Evolutionary conservation across 2,797 vertebrate species (phyloP).

Genomic region (Onychomys torridus): DNA sequence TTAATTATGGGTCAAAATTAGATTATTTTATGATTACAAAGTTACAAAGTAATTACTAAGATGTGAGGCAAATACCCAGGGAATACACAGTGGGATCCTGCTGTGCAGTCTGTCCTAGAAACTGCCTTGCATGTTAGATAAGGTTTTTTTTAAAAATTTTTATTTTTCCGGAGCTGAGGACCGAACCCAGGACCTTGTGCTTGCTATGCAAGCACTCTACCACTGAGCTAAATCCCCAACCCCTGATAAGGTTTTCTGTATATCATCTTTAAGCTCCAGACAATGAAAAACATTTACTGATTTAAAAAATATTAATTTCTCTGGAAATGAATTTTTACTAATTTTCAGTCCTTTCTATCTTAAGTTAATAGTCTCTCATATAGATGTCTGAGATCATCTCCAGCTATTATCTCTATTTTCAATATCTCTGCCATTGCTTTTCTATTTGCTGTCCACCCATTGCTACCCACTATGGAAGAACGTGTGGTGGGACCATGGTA

Average conservation of each 20-base stretch:
- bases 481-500: not conserved
- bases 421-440: not conserved
- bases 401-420: not conserved
- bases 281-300: not conserved
- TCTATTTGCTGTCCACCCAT: not conserved
- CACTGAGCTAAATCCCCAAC: no score
- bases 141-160: no score
- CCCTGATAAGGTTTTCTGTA: not conserved
- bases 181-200: no score
- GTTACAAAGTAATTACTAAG: not conserved
- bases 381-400: not conserved
- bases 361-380: not conserved
- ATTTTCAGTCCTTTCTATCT: not conserved
- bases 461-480: not conserved
- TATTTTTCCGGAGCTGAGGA: no score
- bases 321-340: not conserved
- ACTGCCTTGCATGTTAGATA: not conserved
- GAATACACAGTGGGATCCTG: not conserved
- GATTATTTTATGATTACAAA: slow-evolving; percentile 31
- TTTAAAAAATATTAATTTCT: not conserved
- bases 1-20: not conserved
- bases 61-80: not conserved
- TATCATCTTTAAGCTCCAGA: not conserved
- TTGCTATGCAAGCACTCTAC: no score
- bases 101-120: not conserved